Evolutionary conservation across 2,797 vertebrate genomes (phyloP).

Genomic region (Lycodopsis pacificus): DNA sequence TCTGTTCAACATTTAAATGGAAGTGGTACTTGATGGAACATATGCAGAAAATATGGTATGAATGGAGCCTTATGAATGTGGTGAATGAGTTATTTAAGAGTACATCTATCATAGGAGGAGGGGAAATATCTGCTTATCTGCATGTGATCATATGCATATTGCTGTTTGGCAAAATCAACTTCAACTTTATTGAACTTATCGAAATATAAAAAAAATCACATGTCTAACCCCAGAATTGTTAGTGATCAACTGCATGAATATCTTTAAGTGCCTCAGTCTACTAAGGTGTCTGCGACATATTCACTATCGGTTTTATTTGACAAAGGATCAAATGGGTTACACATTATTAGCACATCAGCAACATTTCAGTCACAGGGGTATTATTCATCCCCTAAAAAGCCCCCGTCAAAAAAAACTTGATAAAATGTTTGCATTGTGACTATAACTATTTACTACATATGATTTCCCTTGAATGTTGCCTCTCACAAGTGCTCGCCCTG

Average conservation of each 20-base stretch:
- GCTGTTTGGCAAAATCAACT: neutral
- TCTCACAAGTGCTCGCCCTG: neutral
- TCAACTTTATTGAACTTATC: neutral
- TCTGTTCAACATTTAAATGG: neutral
- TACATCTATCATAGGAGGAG: neutral
- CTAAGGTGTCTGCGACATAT: neutral
- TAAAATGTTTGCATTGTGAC: conserved; percentile 1
- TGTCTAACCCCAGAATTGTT: neutral
- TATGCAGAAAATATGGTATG: neutral
- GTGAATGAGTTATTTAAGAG: conserved; percentile 17
- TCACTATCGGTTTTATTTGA: neutral
- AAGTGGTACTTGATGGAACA: conserved; percentile 10
- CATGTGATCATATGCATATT: neutral
- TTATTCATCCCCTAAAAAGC: neutral
- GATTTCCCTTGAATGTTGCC: neutral
- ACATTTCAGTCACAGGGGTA: neutral
- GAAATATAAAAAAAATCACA: neutral
- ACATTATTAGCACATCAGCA: neutral
- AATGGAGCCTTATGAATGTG: neutral
- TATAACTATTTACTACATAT: neutral
- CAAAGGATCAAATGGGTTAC: neutral
- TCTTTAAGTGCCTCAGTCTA: neutral
- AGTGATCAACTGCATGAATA: neutral
- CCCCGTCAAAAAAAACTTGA: neutral
- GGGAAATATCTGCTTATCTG: conserved; percentile 38